Conservation (phyloP, 2,113 vertebrate species). For the Podarcis raffonei region DNA sequence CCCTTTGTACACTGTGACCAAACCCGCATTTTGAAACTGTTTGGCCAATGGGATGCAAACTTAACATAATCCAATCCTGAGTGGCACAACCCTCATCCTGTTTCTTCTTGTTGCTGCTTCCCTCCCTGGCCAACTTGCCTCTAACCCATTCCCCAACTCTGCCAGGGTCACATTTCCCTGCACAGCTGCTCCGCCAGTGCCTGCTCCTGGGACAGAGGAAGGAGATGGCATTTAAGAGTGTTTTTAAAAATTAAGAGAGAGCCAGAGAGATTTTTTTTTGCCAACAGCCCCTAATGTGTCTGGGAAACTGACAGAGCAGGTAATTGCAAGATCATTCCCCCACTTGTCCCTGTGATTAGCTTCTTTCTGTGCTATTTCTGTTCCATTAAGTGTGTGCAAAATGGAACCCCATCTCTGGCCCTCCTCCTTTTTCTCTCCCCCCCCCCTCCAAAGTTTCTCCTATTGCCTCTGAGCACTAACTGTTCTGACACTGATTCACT, state of each 20-base stretch:
- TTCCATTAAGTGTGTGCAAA: background rate
- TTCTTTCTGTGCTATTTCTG: background rate
- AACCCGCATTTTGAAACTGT: background rate
- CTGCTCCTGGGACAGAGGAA: background rate
- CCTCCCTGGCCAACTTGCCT: background rate
- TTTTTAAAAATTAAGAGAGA: background rate
- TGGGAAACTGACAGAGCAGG: background rate
- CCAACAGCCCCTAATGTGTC: background rate
- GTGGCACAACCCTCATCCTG: background rate
- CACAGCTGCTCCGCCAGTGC: background rate
- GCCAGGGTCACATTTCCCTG: background rate
- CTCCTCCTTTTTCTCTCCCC: too few relatives aligned
- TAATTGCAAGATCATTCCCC: background rate
- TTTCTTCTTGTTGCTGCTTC: background rate
- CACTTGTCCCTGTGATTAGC: background rate
- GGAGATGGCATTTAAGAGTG: background rate
- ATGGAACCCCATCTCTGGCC: background rate
- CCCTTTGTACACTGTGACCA: background rate
- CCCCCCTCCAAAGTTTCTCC: background rate
- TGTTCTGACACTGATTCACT: background rate
- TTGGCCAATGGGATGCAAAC: background rate
- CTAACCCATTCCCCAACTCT: background rate
- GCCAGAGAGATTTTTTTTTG: background rate
- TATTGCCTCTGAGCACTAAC: background rate
- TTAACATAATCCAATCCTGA: background rate